These are phyloP conservation scores for Saturnia japonica DNA, from an alignment of 2,888 invertebrate species.

Conservation along the genomic window DNA sequence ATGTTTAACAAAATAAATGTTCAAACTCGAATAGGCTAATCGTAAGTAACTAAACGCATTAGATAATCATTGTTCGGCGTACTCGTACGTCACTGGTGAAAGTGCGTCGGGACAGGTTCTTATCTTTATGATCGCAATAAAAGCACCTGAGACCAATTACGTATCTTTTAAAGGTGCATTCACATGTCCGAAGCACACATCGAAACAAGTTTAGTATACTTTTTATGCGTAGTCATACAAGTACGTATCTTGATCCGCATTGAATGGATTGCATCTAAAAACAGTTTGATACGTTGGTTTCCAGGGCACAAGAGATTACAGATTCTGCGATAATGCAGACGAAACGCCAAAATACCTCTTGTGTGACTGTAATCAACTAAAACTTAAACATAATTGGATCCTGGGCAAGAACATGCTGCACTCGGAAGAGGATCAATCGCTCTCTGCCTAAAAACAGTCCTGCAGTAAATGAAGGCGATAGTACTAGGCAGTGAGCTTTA, in stretches of 20 bases:
- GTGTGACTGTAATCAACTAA: too few relatives aligned
- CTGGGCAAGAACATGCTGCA: too few relatives aligned
- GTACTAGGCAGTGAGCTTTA: too few relatives aligned
- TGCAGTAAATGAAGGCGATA: too few relatives aligned
- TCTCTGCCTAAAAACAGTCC: too few relatives aligned
- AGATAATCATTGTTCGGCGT: constrained; percentile 5
- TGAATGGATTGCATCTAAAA: background rate
- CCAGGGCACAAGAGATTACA: too few relatives aligned
- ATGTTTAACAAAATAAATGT: background rate
- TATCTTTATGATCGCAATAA: constrained; percentile 11
- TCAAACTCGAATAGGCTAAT: background rate
- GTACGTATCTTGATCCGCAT: background rate
- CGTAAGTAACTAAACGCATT: constrained; percentile 8
- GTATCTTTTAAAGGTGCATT: background rate
- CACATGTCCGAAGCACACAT: background rate
- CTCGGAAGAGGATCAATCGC: too few relatives aligned
- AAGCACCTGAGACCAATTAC: constrained; percentile 6
- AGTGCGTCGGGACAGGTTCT: background rate
- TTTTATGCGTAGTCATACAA: background rate
- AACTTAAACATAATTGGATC: too few relatives aligned
- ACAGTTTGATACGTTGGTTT: background rate
- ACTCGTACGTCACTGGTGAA: constrained; percentile 8
- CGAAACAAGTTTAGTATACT: background rate
- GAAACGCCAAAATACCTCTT: too few relatives aligned
- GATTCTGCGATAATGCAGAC: too few relatives aligned